A percentile compares a stretch with the other conserved stretches of the same genome.
Conservation (phyloP, 2,113 vertebrate genomes). For the Caranx ignobilis region DNA sequence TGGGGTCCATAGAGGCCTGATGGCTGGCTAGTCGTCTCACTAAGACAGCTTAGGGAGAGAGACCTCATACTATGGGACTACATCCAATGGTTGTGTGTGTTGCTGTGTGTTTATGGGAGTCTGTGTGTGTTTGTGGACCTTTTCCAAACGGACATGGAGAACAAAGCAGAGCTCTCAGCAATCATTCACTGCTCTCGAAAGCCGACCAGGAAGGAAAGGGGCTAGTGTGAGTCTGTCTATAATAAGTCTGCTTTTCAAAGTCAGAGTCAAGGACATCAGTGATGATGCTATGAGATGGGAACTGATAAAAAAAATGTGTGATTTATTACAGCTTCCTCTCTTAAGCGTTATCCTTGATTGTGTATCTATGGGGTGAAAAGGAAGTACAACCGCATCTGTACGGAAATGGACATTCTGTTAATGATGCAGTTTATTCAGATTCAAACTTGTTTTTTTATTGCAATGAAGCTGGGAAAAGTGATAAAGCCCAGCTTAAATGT, state of each 20-base stretch:
- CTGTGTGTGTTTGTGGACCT: slow-evolving; percentile 60
- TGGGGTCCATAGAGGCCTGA: slow-evolving; percentile 69
- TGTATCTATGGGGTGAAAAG: slow-evolving; percentile 34
- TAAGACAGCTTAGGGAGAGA: slow-evolving; percentile 60
- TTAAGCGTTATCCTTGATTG: slow-evolving; percentile 51
- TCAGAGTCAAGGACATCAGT: slow-evolving; percentile 78
- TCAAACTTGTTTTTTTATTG: slow-evolving; percentile 8
- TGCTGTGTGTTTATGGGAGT: slow-evolving; percentile 50
- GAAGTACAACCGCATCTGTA: slow-evolving; percentile 47
- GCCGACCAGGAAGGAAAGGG: slow-evolving; percentile 72
- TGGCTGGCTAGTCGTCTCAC: slow-evolving; percentile 68
- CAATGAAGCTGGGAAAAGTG: slow-evolving; percentile 11
- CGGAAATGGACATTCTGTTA: slow-evolving; percentile 40
- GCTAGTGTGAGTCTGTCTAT: slow-evolving; percentile 57
- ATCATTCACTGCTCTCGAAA: slow-evolving; percentile 77
- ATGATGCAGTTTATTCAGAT: slow-evolving; percentile 40
- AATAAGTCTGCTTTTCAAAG: slow-evolving; percentile 78
- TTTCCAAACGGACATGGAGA: slow-evolving; percentile 78
- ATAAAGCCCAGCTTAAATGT: slow-evolving; percentile 25
- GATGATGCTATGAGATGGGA: slow-evolving; percentile 55
- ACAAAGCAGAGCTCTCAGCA: slow-evolving; percentile 78
- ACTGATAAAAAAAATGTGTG: slow-evolving; percentile 61
- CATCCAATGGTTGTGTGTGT: slow-evolving; percentile 64
- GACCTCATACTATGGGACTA: slow-evolving; percentile 66
- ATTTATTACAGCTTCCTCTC: slow-evolving; percentile 71